A percentile compares a stretch with the other conserved stretches of the same genome.
phyloP scores from a whole-genome alignment of 2,113 vertebrate genomes.

The Leptocoma aspasia region DNA sequence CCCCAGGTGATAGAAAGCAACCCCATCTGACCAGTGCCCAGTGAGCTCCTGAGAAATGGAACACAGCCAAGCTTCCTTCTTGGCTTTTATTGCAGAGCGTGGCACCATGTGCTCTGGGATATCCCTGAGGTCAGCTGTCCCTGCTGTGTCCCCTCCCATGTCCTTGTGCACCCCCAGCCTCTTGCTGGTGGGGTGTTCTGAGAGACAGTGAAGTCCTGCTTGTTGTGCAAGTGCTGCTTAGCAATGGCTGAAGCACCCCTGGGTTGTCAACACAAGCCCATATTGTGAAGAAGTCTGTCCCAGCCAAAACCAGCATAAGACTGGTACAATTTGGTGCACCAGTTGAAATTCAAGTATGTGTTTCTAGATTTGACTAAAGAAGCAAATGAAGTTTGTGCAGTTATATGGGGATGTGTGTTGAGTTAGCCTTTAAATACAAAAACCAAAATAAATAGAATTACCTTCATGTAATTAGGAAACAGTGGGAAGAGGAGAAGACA shows the following conservation, averaged over 20 bases:
- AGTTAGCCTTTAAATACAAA: not conserved
- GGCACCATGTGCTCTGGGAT: not conserved
- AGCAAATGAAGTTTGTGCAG: accelerated
- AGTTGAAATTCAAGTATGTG: not conserved
- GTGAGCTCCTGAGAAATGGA: not conserved
- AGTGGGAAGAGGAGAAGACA: not conserved
- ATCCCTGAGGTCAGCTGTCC: not conserved
- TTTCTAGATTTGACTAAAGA: not conserved
- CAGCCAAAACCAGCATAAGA: not conserved
- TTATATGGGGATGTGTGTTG: not conserved
- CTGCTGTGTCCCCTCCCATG: not conserved
- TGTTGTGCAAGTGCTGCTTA: accelerated
- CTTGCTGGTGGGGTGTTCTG: accelerated
- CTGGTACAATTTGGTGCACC: not conserved
- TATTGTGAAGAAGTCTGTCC: not conserved
- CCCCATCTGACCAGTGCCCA: accelerated
- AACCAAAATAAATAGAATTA: not conserved
- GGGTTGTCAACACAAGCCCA: not conserved
- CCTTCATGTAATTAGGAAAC: not conserved
- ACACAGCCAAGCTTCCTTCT: not conserved
- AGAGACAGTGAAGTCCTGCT: not conserved
- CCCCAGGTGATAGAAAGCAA: not conserved
- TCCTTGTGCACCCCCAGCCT: not conserved
- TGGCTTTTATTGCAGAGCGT: not conserved
- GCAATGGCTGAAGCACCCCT: not conserved